Evolutionary conservation across 30 jellyfish, hydroid and myxozoan genomes (phyloP).

Genomic region (Catostylus mosaicus): DNA sequence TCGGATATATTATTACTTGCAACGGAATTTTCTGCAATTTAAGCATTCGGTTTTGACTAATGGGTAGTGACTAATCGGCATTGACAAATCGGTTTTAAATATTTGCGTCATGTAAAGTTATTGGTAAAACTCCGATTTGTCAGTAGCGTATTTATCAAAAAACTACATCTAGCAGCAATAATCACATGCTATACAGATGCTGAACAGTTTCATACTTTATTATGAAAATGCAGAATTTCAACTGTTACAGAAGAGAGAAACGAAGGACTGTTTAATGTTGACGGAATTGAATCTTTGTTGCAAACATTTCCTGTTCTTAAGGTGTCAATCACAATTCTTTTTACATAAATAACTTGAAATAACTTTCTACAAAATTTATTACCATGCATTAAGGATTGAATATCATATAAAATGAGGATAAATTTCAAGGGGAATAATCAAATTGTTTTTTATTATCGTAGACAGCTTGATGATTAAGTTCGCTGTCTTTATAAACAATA

Average conservation of each 20-base stretch:
- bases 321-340: no score
- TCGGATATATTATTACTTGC: neutral
- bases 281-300: neutral
- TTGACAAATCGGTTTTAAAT: neutral
- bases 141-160: neutral
- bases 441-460: no score
- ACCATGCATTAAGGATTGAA: neutral
- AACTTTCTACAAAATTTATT: no score
- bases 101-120: no score
- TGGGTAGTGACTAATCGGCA: neutral
- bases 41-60: neutral
- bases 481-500: no score
- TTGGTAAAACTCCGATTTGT: no score
- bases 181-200: neutral
- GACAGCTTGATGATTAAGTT: no score
- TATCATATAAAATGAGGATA: no score
- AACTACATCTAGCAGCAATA: neutral
- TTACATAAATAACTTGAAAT: no score
- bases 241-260: neutral
- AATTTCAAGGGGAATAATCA: no score
- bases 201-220: neutral
- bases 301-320: no score
- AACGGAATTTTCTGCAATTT: neutral
- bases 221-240: neutral
- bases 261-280: neutral